Evolutionary conservation across 2,888 invertebrate genomes (phyloP).

Genomic region (Thyatira batis): DNA sequence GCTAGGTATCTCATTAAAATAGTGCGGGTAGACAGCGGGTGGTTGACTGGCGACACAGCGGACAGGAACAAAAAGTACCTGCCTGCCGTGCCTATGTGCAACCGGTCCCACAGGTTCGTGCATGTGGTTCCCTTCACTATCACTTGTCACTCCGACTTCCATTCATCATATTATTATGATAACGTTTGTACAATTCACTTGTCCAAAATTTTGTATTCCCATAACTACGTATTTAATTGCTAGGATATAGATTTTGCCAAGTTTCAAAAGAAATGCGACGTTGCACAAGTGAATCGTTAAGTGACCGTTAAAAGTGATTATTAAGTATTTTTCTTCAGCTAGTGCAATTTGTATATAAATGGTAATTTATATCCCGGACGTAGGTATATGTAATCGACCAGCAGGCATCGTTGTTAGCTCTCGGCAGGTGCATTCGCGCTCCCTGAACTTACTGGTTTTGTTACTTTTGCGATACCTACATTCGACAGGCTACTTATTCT

Average conservation of each 20-base stretch:
- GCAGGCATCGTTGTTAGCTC: constrained; percentile 12
- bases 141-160: constrained; percentile 40
- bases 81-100: constrained; percentile 24
- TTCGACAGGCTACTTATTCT: constrained; percentile 4
- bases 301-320: background rate
- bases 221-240: too few relatives aligned
- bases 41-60: constrained; percentile 23
- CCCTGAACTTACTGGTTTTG: constrained; percentile 39
- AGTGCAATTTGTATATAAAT: constrained; percentile 8
- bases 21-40: constrained; percentile 22
- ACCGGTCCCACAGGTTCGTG: constrained; percentile 68
- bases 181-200: constrained; percentile 4
- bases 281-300: too few relatives aligned
- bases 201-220: constrained; percentile 1
- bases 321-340: background rate
- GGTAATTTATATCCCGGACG: constrained; percentile 14
- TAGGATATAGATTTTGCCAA: too few relatives aligned
- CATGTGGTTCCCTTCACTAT: constrained; percentile 25
- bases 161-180: constrained; percentile 53
- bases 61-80: constrained; percentile 56
- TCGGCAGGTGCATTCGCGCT: constrained; percentile 53
- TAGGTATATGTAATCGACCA: constrained; percentile 28
- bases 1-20: constrained; percentile 39
- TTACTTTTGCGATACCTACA: constrained; percentile 29
- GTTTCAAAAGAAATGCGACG: too few relatives aligned